phyloP scores from a whole-genome alignment of 2,888 invertebrate genomes.

The Cerceris rybyensis region DNA sequence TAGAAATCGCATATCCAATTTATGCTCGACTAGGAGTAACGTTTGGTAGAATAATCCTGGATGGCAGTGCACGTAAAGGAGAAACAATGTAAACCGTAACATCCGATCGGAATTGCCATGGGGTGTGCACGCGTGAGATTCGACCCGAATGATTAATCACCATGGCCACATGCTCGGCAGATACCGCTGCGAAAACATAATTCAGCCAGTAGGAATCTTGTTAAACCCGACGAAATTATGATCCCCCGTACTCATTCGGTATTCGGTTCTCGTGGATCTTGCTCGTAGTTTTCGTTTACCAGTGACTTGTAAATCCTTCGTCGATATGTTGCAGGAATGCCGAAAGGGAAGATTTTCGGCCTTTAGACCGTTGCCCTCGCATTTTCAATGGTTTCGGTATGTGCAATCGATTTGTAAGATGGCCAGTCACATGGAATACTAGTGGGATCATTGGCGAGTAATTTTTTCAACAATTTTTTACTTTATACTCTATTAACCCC shows the following conservation, averaged over 20 bases:
- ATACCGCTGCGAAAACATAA: constrained; percentile 63
- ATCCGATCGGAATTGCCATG: constrained; percentile 34
- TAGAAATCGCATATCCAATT: background rate
- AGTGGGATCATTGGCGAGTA: no score
- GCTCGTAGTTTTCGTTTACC: constrained; percentile 40
- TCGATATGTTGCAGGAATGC: constrained; percentile 22
- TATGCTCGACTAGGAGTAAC: constrained; percentile 2
- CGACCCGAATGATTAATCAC: constrained; percentile 57
- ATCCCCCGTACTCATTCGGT: constrained; percentile 58
- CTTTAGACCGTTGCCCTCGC: no score
- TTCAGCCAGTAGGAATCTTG: constrained; percentile 62
- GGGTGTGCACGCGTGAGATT: constrained; percentile 54
- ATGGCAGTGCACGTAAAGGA: constrained; percentile 13
- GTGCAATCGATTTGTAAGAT: background rate
- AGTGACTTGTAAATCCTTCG: constrained; percentile 41
- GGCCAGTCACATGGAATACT: background rate
- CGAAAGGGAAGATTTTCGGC: background rate
- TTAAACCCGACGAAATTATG: constrained; percentile 68
- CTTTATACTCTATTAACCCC: no score
- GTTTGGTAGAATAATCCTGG: constrained; percentile 13
- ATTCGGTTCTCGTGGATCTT: constrained; percentile 50
- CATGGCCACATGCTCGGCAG: constrained; percentile 41
- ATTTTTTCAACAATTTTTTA: no score
- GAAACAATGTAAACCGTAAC: constrained; percentile 32
- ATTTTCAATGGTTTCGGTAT: no score